Percentiles rank a stretch among this genome's conserved stretches.
These are phyloP conservation scores for Scolopax mira DNA, from an alignment of 2,113 vertebrate species.

Conservation along the genomic window DNA sequence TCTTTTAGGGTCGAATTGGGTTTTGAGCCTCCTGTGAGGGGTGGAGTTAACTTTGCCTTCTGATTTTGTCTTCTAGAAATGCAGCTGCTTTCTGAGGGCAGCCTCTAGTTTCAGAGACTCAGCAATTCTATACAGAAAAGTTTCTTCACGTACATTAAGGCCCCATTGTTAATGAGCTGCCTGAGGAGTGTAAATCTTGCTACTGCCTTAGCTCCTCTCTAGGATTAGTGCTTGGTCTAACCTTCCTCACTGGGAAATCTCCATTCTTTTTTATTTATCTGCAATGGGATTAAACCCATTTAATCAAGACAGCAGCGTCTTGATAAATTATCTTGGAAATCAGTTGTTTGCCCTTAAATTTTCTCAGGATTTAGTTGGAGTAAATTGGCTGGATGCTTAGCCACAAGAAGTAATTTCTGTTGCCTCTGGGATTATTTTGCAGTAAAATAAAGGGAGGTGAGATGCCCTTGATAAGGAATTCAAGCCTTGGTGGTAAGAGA, in stretches of 20 bases:
- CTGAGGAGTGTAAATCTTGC: background rate
- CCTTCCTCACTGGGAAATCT: background rate
- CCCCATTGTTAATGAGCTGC: background rate
- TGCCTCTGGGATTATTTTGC: background rate
- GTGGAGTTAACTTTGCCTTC: background rate
- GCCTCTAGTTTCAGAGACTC: background rate
- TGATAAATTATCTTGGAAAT: background rate
- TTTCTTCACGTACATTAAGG: background rate
- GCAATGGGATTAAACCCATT: background rate
- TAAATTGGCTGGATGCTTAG: background rate
- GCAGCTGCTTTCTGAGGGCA: background rate
- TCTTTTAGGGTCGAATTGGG: background rate
- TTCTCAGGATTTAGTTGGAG: background rate
- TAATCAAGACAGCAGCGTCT: background rate
- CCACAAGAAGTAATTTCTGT: background rate
- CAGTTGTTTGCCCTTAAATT: accelerated
- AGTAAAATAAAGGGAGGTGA: background rate
- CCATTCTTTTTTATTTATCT: background rate
- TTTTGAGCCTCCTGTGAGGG: background rate
- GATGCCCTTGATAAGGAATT: background rate
- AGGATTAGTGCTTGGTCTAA: background rate
- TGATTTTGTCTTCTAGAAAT: background rate
- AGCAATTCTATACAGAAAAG: background rate
- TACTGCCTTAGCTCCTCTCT: background rate
- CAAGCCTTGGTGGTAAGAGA: background rate